phyloP scores from a whole-genome alignment of 2,113 vertebrate species.

The Python bivittatus region DNA sequence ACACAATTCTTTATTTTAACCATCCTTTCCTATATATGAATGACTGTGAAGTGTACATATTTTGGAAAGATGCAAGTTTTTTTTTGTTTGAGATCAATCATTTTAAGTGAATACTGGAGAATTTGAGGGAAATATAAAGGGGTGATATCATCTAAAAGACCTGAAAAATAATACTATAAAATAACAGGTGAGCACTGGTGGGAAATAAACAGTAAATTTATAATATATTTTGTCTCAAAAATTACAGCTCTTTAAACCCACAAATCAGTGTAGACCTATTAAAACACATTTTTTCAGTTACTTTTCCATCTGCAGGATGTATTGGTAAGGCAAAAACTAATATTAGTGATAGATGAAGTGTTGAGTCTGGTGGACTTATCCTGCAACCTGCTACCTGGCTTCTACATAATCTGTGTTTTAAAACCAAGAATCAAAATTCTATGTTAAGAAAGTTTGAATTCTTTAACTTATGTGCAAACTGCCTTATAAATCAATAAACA shows the following conservation, averaged over 20 bases:
- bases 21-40: constrained; percentile 59
- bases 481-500: not conserved
- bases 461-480: not conserved
- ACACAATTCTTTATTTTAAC: constrained; percentile 71
- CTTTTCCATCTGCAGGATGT: constrained; percentile 5
- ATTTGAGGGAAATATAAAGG: constrained; percentile 46
- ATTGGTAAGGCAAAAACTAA: not conserved
- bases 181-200: constrained; percentile 59
- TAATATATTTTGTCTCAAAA: constrained; percentile 63
- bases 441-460: not conserved
- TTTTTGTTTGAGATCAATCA: constrained; percentile 69
- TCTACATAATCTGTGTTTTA: not conserved
- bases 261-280: constrained; percentile 38
- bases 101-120: constrained; percentile 59
- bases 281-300: constrained; percentile 30
- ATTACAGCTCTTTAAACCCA: constrained; percentile 55
- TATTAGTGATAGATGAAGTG: not conserved
- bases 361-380: constrained; percentile 1
- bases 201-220: constrained; percentile 62
- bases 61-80: constrained; percentile 62
- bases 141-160: constrained; percentile 64
- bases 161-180: constrained; percentile 61
- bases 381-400: not conserved
- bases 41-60: constrained; percentile 62
- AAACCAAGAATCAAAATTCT: not conserved